A percentile compares a stretch with the other conserved stretches of the same genome.
Conservation (phyloP, 2,113 vertebrate genomes). For the Pseudorasbora parva region DNA sequence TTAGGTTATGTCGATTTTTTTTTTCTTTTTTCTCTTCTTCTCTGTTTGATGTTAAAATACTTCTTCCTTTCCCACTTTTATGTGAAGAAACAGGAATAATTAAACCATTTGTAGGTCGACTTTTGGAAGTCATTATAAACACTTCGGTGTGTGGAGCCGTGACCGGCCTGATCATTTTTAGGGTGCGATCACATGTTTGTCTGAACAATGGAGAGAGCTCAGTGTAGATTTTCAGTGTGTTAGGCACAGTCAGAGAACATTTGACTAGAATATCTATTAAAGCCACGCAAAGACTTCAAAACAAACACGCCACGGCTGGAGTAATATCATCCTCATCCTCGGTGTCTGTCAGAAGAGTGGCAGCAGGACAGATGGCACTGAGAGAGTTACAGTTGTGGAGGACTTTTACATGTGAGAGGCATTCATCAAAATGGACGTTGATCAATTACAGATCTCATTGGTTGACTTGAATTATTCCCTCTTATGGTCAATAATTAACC, state of each 20-base stretch:
- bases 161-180: too few relatives aligned
- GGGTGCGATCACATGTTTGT: too few relatives aligned
- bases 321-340: background rate
- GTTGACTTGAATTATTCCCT: background rate
- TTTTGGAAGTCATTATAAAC: background rate
- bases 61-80: background rate
- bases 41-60: background rate
- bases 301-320: background rate
- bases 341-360: constrained; percentile 11
- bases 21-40: background rate
- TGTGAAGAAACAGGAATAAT: background rate
- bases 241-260: background rate
- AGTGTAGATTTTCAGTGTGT: too few relatives aligned
- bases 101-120: background rate
- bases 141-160: background rate
- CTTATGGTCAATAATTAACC: background rate
- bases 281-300: constrained; percentile 1
- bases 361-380: background rate
- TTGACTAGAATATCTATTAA: background rate
- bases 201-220: too few relatives aligned
- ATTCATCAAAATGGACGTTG: background rate
- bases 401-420: background rate
- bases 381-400: background rate
- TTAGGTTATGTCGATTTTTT: background rate
- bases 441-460: background rate